Evolutionary conservation across 2,797 vertebrate genomes (phyloP).

Genomic region (Enteromius thamalakanensis): DNA sequence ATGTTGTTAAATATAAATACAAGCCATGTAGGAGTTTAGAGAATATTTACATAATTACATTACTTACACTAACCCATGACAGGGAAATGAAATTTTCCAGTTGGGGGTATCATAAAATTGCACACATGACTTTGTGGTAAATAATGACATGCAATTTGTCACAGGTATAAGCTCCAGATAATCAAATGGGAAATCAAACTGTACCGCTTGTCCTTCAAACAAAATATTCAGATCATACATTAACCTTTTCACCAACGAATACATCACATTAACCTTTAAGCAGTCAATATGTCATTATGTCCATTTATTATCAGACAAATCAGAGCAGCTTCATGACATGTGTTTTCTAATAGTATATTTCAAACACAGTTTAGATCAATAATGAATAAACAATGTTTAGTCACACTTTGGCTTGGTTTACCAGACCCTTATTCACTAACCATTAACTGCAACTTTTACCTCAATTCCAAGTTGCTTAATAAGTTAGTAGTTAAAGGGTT

Average conservation of each 20-base stretch:
- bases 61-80: conserved; percentile 32
- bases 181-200: conserved; percentile 68
- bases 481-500: too few relatives aligned
- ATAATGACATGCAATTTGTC: conserved; percentile 55
- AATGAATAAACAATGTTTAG: neutral
- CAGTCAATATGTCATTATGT: conserved; percentile 71
- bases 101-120: conserved; percentile 39
- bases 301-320: conserved; percentile 70
- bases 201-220: conserved; percentile 55
- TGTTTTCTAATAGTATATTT: conserved; percentile 19
- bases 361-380: neutral
- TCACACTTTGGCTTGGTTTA: neutral
- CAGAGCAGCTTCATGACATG: conserved; percentile 55
- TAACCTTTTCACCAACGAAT: conserved; percentile 69
- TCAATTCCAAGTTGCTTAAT: too few relatives aligned
- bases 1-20: conserved; percentile 2
- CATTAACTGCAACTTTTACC: too few relatives aligned
- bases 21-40: conserved; percentile 2
- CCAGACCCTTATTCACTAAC: neutral
- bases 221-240: conserved; percentile 71
- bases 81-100: conserved; percentile 41
- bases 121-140: conserved; percentile 46
- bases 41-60: conserved; percentile 31
- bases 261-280: conserved; percentile 76
- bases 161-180: conserved; percentile 62